Conservation (phyloP, 2,888 invertebrate genomes). For the Osmoderma eremita region DNA sequence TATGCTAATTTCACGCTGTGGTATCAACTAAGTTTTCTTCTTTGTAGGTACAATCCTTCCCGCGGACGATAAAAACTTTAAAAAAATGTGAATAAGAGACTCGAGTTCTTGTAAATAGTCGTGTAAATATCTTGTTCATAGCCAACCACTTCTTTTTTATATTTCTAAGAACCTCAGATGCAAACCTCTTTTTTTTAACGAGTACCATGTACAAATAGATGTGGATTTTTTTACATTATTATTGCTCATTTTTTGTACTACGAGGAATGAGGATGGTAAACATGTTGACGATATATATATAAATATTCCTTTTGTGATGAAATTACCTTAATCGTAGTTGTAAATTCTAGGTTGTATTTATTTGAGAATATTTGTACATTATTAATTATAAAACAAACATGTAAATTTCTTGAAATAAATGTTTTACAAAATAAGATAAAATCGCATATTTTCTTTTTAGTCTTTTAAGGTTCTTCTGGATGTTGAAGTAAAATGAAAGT, state of each 20-base stretch:
- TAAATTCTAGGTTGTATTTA: slow-evolving; percentile 29
- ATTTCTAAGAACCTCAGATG: neutral
- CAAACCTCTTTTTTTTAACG: neutral
- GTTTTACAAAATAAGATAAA: slow-evolving; percentile 21
- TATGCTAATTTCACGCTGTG: neutral
- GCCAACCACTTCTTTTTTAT: neutral
- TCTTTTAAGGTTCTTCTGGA: neutral
- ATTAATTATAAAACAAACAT: slow-evolving; percentile 6
- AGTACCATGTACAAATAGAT: slow-evolving; percentile 14
- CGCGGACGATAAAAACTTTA: neutral
- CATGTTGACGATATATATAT: neutral
- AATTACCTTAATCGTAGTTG: slow-evolving; percentile 8
- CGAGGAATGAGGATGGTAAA: neutral
- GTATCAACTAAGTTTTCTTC: neutral
- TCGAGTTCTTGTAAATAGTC: neutral
- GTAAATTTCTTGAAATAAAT: slow-evolving; percentile 31
- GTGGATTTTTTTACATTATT: slow-evolving; percentile 1
- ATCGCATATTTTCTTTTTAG: neutral
- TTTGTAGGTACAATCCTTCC: neutral
- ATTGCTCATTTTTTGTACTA: slow-evolving; percentile 20
- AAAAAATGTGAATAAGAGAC: too few relatives aligned
- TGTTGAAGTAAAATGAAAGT: too few relatives aligned
- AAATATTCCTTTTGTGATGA: slow-evolving; percentile 27
- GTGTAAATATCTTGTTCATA: slow-evolving; percentile 24
- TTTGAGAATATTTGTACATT: slow-evolving; percentile 31